These are phyloP conservation scores for Eupeodes corollae DNA, from an alignment of 1,140 invertebrate genomes.

Conservation along the genomic window DNA sequence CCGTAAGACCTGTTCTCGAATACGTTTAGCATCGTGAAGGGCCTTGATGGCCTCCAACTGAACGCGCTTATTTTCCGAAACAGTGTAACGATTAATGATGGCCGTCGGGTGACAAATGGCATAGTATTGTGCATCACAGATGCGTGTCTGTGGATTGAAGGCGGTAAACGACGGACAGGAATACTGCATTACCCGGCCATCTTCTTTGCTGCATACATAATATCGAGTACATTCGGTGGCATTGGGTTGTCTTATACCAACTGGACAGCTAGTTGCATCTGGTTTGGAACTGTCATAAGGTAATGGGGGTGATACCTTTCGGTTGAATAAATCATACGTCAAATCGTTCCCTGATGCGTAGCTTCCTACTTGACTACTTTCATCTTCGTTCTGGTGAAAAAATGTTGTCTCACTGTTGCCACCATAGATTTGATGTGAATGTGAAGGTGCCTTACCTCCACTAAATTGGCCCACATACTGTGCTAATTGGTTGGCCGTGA, in stretches of 20 bases:
- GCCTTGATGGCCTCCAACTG: slow-evolving; percentile 27
- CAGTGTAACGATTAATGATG: slow-evolving; percentile 13
- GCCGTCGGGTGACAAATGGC: slow-evolving; percentile 23
- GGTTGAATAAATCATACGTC: no score
- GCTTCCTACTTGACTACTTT: no score
- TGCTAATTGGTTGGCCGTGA: neutral
- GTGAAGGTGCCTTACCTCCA: neutral
- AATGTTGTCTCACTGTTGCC: no score
- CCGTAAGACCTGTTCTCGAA: slow-evolving; percentile 22
- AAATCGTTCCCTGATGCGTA: no score
- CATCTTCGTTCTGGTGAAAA: no score
- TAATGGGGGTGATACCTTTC: no score
- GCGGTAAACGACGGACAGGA: slow-evolving; percentile 40
- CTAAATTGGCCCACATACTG: neutral
- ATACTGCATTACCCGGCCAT: slow-evolving; percentile 36
- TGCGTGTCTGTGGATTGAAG: slow-evolving; percentile 38
- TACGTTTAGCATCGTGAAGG: slow-evolving; percentile 24
- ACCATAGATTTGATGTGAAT: no score
- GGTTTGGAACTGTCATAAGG: no score
- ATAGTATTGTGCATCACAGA: slow-evolving; percentile 38
- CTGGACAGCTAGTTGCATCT: slow-evolving; percentile 35
- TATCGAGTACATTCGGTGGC: slow-evolving; percentile 41
- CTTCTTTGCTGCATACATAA: slow-evolving; percentile 40
- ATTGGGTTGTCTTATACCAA: slow-evolving; percentile 39
- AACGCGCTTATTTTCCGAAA: slow-evolving; percentile 21